A percentile compares a stretch with the other conserved stretches of the same genome.
Conservation (phyloP, 2,888 invertebrate genomes). For the Mimas tiliae region DNA sequence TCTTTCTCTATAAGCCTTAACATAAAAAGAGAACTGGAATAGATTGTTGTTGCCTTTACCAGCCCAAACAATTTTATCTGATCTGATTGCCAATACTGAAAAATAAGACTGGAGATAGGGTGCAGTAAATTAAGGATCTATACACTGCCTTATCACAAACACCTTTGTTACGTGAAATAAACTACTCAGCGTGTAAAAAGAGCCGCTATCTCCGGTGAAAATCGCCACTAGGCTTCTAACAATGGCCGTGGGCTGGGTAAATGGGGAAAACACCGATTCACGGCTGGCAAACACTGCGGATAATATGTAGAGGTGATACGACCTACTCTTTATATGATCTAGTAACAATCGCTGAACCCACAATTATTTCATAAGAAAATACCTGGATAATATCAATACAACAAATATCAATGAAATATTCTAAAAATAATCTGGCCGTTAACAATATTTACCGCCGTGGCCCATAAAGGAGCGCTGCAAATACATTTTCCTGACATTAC, state of each 20-base stretch:
- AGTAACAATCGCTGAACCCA: too few species aligned
- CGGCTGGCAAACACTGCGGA: constrained; percentile 3
- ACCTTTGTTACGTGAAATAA: constrained; percentile 29
- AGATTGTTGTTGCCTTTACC: neutral
- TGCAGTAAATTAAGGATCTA: constrained; percentile 25
- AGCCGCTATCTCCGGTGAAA: constrained; percentile 24
- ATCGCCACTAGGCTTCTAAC: constrained; percentile 26
- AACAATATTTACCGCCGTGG: too few species aligned
- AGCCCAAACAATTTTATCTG: constrained; percentile 12
- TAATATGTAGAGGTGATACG: neutral
- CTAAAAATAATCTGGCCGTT: too few species aligned
- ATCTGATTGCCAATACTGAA: constrained; percentile 18
- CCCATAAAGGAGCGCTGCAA: too few species aligned
- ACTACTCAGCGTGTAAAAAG: constrained; percentile 24
- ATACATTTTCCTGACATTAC: too few species aligned
- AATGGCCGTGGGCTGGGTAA: constrained; percentile 27
- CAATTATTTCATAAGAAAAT: too few species aligned
- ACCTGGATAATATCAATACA: too few species aligned
- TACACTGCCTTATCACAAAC: constrained; percentile 18
- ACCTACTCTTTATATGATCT: neutral
- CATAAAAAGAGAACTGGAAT: neutral
- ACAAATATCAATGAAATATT: too few species aligned
- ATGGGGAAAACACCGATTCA: constrained; percentile 35
- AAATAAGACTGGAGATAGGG: constrained; percentile 8
- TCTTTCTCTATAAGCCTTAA: neutral